These are phyloP conservation scores for Acanthurus tractus DNA, from an alignment of 2,797 vertebrate species.

Conservation along the genomic window DNA sequence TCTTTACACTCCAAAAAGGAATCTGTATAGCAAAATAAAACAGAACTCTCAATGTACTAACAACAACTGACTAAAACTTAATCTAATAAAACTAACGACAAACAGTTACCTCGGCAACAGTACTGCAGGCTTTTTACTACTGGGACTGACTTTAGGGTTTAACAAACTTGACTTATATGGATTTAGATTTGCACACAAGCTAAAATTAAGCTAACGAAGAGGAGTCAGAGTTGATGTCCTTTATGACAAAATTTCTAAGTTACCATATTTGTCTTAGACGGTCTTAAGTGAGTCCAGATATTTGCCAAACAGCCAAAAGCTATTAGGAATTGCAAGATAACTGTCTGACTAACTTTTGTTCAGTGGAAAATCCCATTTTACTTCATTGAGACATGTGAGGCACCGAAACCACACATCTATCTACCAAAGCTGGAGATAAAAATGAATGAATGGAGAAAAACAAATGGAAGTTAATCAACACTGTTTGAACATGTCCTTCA, in stretches of 20 bases:
- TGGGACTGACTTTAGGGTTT: no score
- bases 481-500: background rate
- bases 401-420: background rate
- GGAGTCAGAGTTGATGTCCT: background rate
- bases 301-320: background rate
- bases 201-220: background rate
- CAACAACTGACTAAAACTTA: background rate
- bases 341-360: background rate
- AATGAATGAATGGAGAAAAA: background rate
- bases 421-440: background rate
- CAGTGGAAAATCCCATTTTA: background rate
- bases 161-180: background rate
- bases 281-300: background rate
- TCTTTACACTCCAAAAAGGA: background rate
- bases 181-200: background rate
- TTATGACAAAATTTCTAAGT: background rate
- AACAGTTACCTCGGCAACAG: background rate
- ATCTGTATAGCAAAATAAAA: background rate
- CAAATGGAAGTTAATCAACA: background rate
- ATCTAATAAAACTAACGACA: background rate
- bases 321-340: background rate
- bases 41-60: background rate
- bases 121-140: no score
- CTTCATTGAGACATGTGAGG: background rate
- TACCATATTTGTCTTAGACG: background rate